Percentiles rank a stretch among this genome's conserved stretches.
Evolutionary conservation across 92 coral and sea anemone species (phyloP).

Genomic region (Umimayanthus kanabou): DNA sequence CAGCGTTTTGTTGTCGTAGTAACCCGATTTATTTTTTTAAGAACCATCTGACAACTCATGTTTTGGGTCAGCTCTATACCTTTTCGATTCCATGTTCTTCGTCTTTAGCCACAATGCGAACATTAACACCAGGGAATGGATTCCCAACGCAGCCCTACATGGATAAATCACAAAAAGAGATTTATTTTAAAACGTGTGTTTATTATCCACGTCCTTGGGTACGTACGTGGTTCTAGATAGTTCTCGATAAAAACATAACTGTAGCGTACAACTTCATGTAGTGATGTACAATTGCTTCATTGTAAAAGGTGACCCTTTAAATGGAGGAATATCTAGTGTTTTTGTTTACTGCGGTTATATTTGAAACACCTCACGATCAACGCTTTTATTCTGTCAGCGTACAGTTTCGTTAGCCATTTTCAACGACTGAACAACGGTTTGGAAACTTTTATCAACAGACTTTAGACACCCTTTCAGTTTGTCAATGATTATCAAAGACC

Average conservation of each 20-base stretch:
- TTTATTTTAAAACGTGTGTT: no score
- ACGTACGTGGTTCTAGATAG: background rate
- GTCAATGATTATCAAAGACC: background rate
- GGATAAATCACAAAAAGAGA: no score
- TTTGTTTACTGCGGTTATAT: background rate
- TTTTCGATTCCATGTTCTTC: conserved; percentile 52
- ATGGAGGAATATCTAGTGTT: background rate
- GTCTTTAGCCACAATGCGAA: conserved; percentile 73
- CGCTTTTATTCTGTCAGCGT: no score
- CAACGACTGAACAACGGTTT: background rate
- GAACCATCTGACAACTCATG: background rate
- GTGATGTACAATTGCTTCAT: no score
- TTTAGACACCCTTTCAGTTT: background rate
- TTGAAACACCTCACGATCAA: no score
- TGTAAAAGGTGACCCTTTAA: background rate
- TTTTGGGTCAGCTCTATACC: conserved; percentile 10
- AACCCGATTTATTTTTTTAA: no score
- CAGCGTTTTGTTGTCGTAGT: no score
- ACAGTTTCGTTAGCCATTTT: background rate
- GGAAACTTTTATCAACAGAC: no score
- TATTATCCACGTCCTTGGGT: no score
- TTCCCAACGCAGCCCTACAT: conserved; percentile 82
- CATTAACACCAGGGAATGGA: conserved; percentile 86
- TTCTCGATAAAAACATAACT: background rate
- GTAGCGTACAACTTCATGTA: no score